Evolutionary conservation across 1,140 invertebrate genomes (phyloP), one percentile per base, ranked within the genome.

Genomic region (Diabrotica undecimpunctata): DNA sequence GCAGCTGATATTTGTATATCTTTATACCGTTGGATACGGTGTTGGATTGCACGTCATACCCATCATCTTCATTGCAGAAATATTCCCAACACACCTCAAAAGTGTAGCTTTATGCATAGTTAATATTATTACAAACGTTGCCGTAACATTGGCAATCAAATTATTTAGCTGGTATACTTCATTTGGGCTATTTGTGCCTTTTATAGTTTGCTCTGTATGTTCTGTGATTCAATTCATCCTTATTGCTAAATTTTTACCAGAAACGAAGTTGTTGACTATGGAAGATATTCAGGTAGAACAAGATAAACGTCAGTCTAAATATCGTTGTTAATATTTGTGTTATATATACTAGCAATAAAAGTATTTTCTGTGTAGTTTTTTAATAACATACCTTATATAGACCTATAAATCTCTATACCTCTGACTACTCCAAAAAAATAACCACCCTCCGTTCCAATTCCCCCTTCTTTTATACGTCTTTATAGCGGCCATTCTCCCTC

Each of bases 181-280:
- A 7, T 36, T 10, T 9, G 14, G 55, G 35, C 10, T 36, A 0
- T 57, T 11, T 12, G 36, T 57, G 7, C 36, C 55, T 11, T 37
- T 57, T 37, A n/a, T 36, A 11, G 3, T 57, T 9, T 57, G 35
- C 11, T 25, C 14, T 11, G 11, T 54, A 9, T 52, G 13, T 13
- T n/a, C 13, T 10, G 4, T 55, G 7, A 12, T 61, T 9, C 13
- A 39, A 25, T 9, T 54, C 4, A 36, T 55, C 6, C 25, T 54
- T 25, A 55, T 57, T 14, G 36, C 53, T 12, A 54, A 37, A 10
- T 62, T 35, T 55, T 10, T 66, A 12, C 58, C 53, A 7, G 64
- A 66, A 62, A 66, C 64, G 0, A 61, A 61, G 56, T 46, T 39
- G n/a, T 61, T 61, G 50, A 66, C 64, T 25, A 41, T 66, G 13